phyloP scores from a whole-genome alignment of 2,797 vertebrate species.

The Geotrypetes seraphini region DNA sequence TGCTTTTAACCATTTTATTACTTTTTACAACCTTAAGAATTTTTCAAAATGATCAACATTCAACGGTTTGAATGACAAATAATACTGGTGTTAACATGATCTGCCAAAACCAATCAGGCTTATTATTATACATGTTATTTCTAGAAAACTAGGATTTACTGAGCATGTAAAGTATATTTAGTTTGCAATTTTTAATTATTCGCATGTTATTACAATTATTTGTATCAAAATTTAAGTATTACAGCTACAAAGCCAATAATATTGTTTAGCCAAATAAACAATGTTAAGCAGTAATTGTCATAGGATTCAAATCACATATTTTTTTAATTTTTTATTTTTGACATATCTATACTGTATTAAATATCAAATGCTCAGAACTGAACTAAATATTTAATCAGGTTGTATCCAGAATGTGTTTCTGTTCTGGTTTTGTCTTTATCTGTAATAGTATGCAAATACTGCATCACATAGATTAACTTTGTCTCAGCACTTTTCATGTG shows the following conservation, averaged over 20 bases:
- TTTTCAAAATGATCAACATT: constrained; percentile 27
- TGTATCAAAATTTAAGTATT: constrained; percentile 40
- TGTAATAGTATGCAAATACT: constrained; percentile 46
- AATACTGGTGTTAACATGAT: constrained; percentile 13
- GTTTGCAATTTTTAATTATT: constrained; percentile 39
- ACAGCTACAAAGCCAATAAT: constrained; percentile 37
- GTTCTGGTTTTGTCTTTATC: constrained; percentile 49
- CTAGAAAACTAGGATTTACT: constrained; percentile 27
- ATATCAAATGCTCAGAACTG: constrained; percentile 66
- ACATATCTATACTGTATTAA: constrained; percentile 51
- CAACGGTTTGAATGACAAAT: constrained; percentile 37
- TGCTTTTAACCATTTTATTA: constrained; percentile 31
- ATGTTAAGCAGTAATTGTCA: constrained; percentile 35
- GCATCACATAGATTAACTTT: constrained; percentile 49
- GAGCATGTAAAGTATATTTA: constrained; percentile 40
- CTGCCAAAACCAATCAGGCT: constrained; percentile 18
- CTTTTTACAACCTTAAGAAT: constrained; percentile 28
- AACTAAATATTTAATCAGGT: constrained; percentile 69
- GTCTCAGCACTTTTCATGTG: constrained; percentile 58
- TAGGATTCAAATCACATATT: constrained; percentile 41
- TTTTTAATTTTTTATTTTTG: constrained; percentile 37
- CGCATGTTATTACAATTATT: constrained; percentile 34
- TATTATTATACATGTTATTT: constrained; percentile 31
- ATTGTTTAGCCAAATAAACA: constrained; percentile 48
- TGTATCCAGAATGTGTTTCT: constrained; percentile 58